Conservation (phyloP, 2,113 vertebrate species). For the Entomyzon cyanotis region DNA sequence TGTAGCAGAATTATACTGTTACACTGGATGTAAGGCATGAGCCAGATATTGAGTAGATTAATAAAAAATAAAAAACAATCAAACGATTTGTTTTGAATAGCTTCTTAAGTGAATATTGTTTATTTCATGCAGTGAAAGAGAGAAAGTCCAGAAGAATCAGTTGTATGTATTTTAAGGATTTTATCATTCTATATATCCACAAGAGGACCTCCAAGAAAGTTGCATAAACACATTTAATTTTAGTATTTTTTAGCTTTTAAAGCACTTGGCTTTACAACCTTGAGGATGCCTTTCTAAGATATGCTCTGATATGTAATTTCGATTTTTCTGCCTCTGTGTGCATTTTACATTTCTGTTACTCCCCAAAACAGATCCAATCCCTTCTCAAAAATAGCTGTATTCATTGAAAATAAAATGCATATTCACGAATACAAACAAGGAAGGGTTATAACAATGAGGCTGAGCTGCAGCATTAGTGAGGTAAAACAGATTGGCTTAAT, state of each 20-base stretch:
- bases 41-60: background rate
- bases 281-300: background rate
- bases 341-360: background rate
- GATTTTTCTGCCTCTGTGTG: background rate
- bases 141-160: background rate
- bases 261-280: background rate
- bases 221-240: background rate
- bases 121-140: background rate
- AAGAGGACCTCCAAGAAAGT: background rate
- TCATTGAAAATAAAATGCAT: background rate
- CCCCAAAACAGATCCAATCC: background rate
- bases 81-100: too few species aligned
- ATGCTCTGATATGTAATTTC: background rate
- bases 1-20: background rate
- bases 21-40: background rate
- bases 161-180: background rate
- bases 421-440: background rate
- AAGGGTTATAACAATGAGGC: background rate
- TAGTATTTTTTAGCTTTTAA: background rate
- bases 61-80: background rate
- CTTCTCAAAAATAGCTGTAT: background rate
- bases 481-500: slow-evolving; percentile 20
- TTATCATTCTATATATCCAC: background rate
- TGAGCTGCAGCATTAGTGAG: background rate
- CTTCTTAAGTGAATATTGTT: background rate